A percentile compares a stretch with the other conserved stretches of the same genome.
phyloP scores from a whole-genome alignment of 2,113 vertebrate genomes.

The Tiliqua scincoides region DNA sequence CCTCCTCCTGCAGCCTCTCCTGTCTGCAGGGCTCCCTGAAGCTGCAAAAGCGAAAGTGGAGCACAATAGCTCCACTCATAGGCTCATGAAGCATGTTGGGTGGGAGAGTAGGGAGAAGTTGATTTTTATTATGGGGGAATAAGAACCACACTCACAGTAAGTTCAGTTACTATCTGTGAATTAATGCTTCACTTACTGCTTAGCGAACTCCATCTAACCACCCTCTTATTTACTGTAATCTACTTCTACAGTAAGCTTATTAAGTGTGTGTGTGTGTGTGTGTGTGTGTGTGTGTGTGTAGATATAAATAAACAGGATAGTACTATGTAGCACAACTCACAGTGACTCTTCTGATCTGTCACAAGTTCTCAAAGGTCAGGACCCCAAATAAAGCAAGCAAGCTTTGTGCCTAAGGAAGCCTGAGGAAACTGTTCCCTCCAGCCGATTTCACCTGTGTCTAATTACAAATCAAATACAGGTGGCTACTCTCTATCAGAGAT shows the following conservation, averaged over 20 bases:
- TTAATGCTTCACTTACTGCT: neutral
- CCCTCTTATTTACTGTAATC: constrained; percentile 22
- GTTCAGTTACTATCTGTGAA: constrained; percentile 43
- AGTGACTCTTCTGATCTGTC: neutral
- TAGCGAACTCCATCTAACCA: constrained; percentile 1
- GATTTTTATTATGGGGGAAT: neutral
- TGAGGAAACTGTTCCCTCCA: constrained; percentile 25
- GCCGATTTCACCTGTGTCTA: constrained; percentile 28
- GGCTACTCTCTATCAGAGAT: neutral
- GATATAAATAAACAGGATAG: no score
- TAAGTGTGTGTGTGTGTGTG: constrained; percentile 8
- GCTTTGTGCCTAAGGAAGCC: neutral
- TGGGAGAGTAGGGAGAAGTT: constrained; percentile 1
- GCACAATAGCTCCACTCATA: no score
- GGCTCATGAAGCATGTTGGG: constrained; percentile 19
- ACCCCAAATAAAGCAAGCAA: constrained; percentile 25
- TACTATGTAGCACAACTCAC: neutral
- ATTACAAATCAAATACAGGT: constrained; percentile 1
- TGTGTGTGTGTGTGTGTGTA: no score
- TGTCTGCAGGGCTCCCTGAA: no score
- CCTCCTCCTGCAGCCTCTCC: no score
- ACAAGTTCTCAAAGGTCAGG: constrained; percentile 36
- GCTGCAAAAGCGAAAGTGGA: no score
- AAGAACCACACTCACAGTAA: constrained; percentile 26
- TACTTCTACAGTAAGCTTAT: neutral